phyloP scores from a whole-genome alignment of 2,113 vertebrate genomes.

The Lasiurus cinereus region DNA sequence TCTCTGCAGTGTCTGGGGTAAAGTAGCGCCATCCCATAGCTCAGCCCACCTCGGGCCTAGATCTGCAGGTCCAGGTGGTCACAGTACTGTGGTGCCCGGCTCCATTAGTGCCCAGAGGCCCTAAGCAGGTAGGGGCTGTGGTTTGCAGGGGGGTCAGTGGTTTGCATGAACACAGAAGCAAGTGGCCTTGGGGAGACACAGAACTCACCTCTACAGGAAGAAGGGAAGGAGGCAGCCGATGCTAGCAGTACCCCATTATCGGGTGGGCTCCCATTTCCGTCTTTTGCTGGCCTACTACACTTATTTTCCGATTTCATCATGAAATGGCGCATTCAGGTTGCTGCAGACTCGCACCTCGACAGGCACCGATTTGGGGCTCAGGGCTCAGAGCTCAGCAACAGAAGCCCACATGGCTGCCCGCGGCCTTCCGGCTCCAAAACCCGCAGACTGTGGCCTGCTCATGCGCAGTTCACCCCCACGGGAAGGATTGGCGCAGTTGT shows the following conservation, averaged over 20 bases:
- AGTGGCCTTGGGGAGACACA: not conserved
- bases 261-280: not conserved
- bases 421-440: not conserved
- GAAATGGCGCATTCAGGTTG: not conserved
- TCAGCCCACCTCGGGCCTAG: too few relatives aligned
- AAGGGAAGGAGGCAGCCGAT: fast-evolving
- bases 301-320: not conserved
- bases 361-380: not conserved
- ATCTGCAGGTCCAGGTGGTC: too few relatives aligned
- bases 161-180: not conserved
- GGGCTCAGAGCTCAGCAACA: not conserved
- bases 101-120: not conserved
- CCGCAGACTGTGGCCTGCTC: not conserved
- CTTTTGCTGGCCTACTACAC: not conserved
- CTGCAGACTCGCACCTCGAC: not conserved
- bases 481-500: too few relatives aligned
- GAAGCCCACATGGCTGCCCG: not conserved
- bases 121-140: too few relatives aligned
- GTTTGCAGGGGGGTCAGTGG: not conserved
- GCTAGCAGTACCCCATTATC: not conserved
- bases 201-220: not conserved
- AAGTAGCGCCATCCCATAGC: fast-evolving
- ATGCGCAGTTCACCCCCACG: not conserved
- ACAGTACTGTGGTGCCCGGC: not conserved
- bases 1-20: fast-evolving